A percentile compares a stretch with the other conserved stretches of the same genome.
phyloP scores from a whole-genome alignment of 1,140 invertebrate species.

The Choristoneura fumiferana region DNA sequence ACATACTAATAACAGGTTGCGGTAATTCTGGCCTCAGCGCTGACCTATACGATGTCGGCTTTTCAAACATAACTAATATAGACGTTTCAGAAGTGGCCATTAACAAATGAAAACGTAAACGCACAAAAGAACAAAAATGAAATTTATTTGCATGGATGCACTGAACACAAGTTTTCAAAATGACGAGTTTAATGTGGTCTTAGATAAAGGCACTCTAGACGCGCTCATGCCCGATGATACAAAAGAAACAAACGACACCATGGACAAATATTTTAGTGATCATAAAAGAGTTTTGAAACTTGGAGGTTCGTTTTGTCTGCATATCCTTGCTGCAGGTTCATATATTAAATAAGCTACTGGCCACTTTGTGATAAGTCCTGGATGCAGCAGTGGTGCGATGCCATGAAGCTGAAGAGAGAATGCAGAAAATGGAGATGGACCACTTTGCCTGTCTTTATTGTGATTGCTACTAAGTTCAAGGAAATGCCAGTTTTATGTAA shows the following conservation, averaged over 20 bases:
- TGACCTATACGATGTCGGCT: conserved; percentile 94
- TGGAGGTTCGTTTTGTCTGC: conserved; percentile 86
- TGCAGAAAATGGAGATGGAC: conserved; percentile 80
- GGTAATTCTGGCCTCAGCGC: conserved; percentile 95
- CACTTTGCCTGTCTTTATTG: conserved; percentile 92
- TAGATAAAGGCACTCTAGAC: conserved; percentile 98
- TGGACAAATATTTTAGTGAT: conserved; percentile 89
- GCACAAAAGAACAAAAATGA: conserved; percentile 83
- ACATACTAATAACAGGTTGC: conserved; percentile 93
- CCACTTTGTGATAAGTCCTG: conserved; percentile 85
- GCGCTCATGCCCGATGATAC: conserved; percentile 91
- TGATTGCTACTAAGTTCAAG: conserved; percentile 94
- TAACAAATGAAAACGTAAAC: conserved; percentile 91
- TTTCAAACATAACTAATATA: conserved; percentile 90
- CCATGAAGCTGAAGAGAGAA: conserved; percentile 86
- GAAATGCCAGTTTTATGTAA: conserved; percentile 85
- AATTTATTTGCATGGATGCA: conserved; percentile 93
- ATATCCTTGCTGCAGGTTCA: conserved; percentile 94
- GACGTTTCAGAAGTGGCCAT: conserved; percentile 96
- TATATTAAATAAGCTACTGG: conserved; percentile 86
- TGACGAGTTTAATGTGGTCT: conserved; percentile 87
- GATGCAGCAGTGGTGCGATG: conserved; percentile 92
- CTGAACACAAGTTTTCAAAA: conserved; percentile 88
- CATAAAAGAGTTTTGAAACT: conserved; percentile 79
- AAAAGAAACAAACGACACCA: conserved; percentile 80